Base-by-base conservation (phyloP, 2,113 vertebrate genomes). In the Lasiurus borealis region DNA sequence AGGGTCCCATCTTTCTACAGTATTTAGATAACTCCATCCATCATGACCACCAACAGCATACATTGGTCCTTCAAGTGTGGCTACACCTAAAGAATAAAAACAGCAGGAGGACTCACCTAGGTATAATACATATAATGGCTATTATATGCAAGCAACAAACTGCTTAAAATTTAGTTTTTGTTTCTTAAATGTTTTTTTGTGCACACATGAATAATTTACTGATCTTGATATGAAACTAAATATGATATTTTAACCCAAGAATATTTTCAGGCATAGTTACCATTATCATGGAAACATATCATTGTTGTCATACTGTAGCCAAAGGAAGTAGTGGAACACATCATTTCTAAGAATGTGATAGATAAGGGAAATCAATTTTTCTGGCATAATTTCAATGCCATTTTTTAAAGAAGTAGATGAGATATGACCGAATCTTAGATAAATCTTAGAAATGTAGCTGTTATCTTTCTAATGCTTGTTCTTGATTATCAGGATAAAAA, bases 31-130 rank as follows among this genome's bases (percentile, higher is more conserved):
- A 95, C 99, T 99, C 99, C 99, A 99, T 82, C 99, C 99, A 36
- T 99, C 99, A 8, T 99, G 99, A 71, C 99, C 99, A 23, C 99
- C 99, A 5, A 99, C 99, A 0, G 99, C 99, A 90, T 99, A 99
- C 99, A 99, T 99, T 6, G 99, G 99, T 21, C 99, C 99, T 98
- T 99, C 99, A n/a, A 99, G 99, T 97, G 99, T 99, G 75, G 99
- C 99, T 36, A 99, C 99, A 62, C 99, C 99, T 99, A 85, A 75
- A 91, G 5, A 23, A 72, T 46, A 25, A 90, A 95, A 90, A 95
- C 0, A 90, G 57, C 95, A 95, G 97, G 19, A 90, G 46, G 29
- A 40, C 7, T 91, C 59, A 85, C 72, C 48, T 85, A 64, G 18
- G 6, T 78, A 54, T 57, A 2, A 9, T 1, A 86, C 54, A 93